Evolutionary conservation across 35 echinoderm and acorn worm genomes (phyloP), one percentile per base, ranked within the genome.

Genomic region (Nesometra sesokonis): DNA sequence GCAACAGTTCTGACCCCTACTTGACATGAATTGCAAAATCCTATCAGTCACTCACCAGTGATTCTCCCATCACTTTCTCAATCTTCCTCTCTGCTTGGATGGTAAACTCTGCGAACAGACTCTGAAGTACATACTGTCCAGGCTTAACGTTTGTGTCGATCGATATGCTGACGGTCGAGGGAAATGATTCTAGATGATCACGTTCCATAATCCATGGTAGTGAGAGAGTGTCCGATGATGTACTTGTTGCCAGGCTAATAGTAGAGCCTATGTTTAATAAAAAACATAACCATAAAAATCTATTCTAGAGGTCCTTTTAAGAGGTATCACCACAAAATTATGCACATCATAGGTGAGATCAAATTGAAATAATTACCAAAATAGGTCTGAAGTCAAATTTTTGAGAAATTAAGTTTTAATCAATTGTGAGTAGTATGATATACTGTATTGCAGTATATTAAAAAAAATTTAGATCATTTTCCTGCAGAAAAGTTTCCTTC

Each of bases 121-220:
- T 99, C 90, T 99, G 96, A 23, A 99, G 77, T 35, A 99, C 96
- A 92, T 99, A 99, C 83, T 99, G 92, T 11, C 96, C 96, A 13
- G 96, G 96, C 47, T 99, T 99, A 77, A 99, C 96, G 76, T 99
- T 99, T 29, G 88, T 93, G 35, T 99, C 96, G 17, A 99, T 87
- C 17, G 93, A 78, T 35, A 99, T 99, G 40, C 93, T 81, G 17
- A 76, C 29, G 32, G 38, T 99, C 34, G 90, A 92, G 27, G 85
- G 77, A n/a, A 90, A 92, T 21, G 83, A 78, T 11, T 85, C 79
- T 30, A 92, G 87, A 32, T 84, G 84, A 36, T 87, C 78, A 19
- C 77, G 29, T 81, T 86, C 88, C 77, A 76, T 30, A 37, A 93
- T 93, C 92, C 92, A 93, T 36, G 92, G 92, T 34, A 93, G 37